Base-by-base conservation (phyloP, 2,888 invertebrate genomes). In the Phengaris arion region DNA sequence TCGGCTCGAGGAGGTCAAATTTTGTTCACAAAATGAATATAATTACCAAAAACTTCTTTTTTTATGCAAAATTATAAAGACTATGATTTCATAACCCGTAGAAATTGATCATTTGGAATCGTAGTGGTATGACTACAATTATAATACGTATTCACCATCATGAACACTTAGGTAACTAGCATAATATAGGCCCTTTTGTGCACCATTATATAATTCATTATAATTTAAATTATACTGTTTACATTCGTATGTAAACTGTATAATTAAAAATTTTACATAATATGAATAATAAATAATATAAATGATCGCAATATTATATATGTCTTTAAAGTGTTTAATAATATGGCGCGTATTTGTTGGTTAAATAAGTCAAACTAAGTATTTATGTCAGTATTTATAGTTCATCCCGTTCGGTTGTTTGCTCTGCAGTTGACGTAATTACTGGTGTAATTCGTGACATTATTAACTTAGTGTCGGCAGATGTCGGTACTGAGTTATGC, bases 401-500 rank as follows among this genome's bases (percentile, higher is more conserved):
- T 74, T 68, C 57, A n/a, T 15, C 45, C 46, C 6, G 15, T 51
- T 52, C 35, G 68, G 55, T 22, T 69, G 68, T 45, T 22, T 55
- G 69, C 22, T n/a, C 12, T 55, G 72, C 57, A 57, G 70, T 69
- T 76, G 57, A 70, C 74, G 70, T 77, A 74, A 79, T 77, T 78
- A 77, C 69, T 64, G 64, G 52, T 22, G 74, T 75, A 76, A 76
- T 77, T 75, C 64, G 79, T 75, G 76, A 82, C 82, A 85, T 86
- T 86, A 89, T 86, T 86, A 86, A 86, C 86, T 87, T 88, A 87
- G 84, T 86, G 86, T 85, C 83, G 85, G 86, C 87, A 89, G 85
- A 87, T 86, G 88, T 87, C 87, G 85, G 88, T 89, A 87, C 87
- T 89, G 87, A 88, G 88, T 90, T 88, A 89, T 88, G 88, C 89